A percentile compares a stretch with the other conserved stretches of the same genome.
phyloP scores from a whole-genome alignment of 1,140 invertebrate genomes.

The Chionoecetes opilio region DNA sequence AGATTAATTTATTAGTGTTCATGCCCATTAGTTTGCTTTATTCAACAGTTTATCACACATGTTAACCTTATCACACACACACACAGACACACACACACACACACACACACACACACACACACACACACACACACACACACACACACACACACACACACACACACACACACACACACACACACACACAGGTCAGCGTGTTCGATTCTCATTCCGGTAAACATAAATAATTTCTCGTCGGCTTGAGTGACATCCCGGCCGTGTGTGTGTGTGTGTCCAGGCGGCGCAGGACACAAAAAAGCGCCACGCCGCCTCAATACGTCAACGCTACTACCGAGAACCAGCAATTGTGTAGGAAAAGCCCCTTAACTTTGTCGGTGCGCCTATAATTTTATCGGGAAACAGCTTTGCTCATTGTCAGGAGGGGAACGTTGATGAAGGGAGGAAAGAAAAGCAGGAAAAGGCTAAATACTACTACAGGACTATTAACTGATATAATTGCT shows the following conservation, averaged over 20 bases:
- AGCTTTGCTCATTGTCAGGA: neutral
- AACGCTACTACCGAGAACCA: neutral
- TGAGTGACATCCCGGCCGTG: neutral
- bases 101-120: too few species aligned
- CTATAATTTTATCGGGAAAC: conserved; percentile 18
- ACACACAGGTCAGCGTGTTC: neutral
- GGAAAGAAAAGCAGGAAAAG: neutral
- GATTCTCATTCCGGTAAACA: neutral
- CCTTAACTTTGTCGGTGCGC: neutral
- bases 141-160: conserved; percentile 18
- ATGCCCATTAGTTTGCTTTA: too few species aligned
- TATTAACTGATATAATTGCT: conserved; percentile 20
- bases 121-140: neutral
- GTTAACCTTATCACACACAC: too few species aligned
- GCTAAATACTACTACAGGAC: neutral
- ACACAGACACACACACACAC: too few species aligned
- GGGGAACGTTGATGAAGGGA: neutral
- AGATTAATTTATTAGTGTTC: too few species aligned
- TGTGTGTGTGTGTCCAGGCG: too few species aligned
- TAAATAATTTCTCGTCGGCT: neutral
- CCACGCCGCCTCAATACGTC: neutral
- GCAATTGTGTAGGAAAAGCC: conserved; percentile 8
- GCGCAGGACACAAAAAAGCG: neutral
- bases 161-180: conserved; percentile 19
- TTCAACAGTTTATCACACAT: too few species aligned